Evolutionary conservation across 2,797 vertebrate genomes (phyloP), one percentile per base, ranked within the genome.

Genomic region (Coregonus suidteri): DNA sequence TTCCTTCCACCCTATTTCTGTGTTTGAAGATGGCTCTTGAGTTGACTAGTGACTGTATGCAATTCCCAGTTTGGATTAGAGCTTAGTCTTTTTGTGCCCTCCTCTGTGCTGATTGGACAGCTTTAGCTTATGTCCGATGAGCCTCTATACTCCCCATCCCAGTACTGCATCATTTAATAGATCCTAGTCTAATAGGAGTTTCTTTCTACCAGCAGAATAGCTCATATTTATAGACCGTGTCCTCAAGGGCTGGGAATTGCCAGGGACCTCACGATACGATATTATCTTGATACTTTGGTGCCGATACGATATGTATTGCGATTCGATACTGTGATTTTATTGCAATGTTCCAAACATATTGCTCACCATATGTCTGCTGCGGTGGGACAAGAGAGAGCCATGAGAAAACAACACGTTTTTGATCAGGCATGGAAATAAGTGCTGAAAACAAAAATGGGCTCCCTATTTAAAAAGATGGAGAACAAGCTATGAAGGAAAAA

Each of bases 161-260:
- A 67, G 84, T 85, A 81, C 84, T 86, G 87, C 75, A 83, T 87
- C 87, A 85, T 86, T 86, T 87, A 7, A 65, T 15, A 78, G 74
- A 51, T 41, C 13, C n/a, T 37, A 25, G 71, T 81, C 47, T 74
- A 69, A 76, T 82, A 81, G 37, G 5, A 18, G 25, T 73, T 37
- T 75, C 71, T 72, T 51, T 78, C 30, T 72, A 53, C 68, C 31
- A 85, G 52, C 75, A 79, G 77, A 53, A 73, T 77, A 52, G 30
- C 73, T 68, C 74, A 59, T 87, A 82, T 88, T 87, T 87, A 87
- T 89, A 90, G 86, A 9, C 56, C 56, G 9, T 87, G 62, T 37
- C 51, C 70, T 77, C 68, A 71, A 5, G 41, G 72, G 69, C 54
- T n/a, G 16, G 18, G 18, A 16, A 6, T n/a, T 59, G 56, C 56